Evolutionary conservation across 1,140 invertebrate species (phyloP).

Genomic region (Vanessa atalanta): DNA sequence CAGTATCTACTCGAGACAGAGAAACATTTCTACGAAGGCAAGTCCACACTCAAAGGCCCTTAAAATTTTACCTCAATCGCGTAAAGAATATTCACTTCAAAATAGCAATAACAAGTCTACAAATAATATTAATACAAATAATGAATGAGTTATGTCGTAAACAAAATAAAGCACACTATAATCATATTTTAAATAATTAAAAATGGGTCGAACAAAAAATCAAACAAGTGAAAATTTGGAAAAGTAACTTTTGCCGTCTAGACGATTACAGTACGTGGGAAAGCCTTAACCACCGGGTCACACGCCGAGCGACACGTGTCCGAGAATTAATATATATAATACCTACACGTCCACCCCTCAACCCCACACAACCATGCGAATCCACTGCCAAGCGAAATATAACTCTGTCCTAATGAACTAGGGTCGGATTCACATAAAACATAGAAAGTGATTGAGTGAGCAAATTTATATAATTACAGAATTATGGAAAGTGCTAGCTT

Average conservation of each 20-base stretch:
- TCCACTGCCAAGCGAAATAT: slow-evolving; percentile 21
- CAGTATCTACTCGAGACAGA: no score
- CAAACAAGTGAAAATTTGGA: background rate
- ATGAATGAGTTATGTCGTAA: no score
- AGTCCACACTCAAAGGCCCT: no score
- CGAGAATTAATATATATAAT: slow-evolving; percentile 43
- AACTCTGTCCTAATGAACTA: slow-evolving; percentile 28
- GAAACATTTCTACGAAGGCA: no score
- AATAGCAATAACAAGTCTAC: no score
- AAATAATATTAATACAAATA: no score
- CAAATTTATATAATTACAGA: slow-evolving; percentile 29
- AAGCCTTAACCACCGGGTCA: slow-evolving; percentile 29
- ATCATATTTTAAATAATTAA: no score
- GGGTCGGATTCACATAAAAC: background rate
- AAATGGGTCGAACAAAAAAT: background rate
- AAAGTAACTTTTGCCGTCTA: background rate
- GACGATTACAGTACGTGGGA: slow-evolving; percentile 42
- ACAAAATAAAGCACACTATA: no score
- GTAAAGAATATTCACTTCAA: no score
- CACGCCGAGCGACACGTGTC: slow-evolving; percentile 48
- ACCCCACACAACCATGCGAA: background rate
- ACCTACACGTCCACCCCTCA: background rate
- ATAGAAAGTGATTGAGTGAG: slow-evolving; percentile 20
- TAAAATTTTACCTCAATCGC: no score
- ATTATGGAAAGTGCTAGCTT: slow-evolving; percentile 25